These are phyloP conservation scores for Pongo abelii DNA, from an alignment of 2,113 vertebrate species.

Conservation along the genomic window DNA sequence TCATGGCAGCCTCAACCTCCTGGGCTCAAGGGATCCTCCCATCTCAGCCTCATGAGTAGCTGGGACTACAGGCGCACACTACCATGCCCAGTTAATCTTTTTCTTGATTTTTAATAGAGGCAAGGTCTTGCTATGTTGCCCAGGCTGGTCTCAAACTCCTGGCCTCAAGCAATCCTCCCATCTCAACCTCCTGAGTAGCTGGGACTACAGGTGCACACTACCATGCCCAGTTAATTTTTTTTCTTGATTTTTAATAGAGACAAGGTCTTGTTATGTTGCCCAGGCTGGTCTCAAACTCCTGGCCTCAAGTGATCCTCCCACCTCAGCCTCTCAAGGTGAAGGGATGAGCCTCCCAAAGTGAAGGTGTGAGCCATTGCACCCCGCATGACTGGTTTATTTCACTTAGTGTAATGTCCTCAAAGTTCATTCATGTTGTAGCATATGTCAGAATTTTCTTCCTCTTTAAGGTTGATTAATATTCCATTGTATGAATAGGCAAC, in stretches of 20 bases:
- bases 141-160: no score
- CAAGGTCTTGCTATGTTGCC: no score
- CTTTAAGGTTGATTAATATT: neutral
- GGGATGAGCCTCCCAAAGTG: neutral
- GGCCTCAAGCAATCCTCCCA: no score
- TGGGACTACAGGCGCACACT: no score
- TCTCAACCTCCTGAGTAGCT: no score
- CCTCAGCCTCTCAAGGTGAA: neutral
- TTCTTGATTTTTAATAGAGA: neutral
- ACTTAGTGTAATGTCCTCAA: neutral
- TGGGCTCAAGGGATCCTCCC: no score
- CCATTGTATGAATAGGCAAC: no score
- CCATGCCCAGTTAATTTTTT: neutral
- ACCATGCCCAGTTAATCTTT: neutral
- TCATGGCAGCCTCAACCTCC: no score
- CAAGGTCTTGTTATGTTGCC: neutral
- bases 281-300: neutral
- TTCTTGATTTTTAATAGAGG: no score
- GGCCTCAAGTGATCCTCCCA: neutral
- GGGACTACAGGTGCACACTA: no score
- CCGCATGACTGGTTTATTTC: neutral
- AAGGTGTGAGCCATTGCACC: neutral
- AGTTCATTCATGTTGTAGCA: neutral
- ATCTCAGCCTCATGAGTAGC: no score
- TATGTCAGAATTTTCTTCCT: neutral